Base-by-base conservation (phyloP, 1,140 invertebrate species). In the Glossosoma conforme region DNA sequence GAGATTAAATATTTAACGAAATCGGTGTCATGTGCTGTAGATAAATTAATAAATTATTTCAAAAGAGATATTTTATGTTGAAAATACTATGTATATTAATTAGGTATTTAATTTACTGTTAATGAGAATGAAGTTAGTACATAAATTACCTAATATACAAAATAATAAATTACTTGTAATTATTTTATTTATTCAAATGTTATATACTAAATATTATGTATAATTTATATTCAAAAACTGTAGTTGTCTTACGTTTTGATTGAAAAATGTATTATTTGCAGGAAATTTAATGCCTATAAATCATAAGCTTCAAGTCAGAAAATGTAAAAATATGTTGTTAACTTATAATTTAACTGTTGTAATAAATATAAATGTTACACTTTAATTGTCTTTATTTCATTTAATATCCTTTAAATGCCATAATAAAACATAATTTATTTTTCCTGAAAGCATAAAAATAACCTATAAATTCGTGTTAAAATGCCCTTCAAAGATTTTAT, bases 331-430 rank as follows among this genome's bases (percentile, higher is more conserved):
- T 17, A 30, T 44, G 25, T 32, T 30, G 30, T 44, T 32, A 30
- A 44, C 42, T 44, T 24, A 44, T 44, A 44, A 32, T 15, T 32
- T 44, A 18, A 20, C 33, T 44, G 25, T 44, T 18, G 20, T 17
- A 44, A 44, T 44, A 44, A 44, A 44, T 44, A 44, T 44, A 44
- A 44, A 44, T 44, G 42, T 44, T 44, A 44, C 20, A 30, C 33
- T 44, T 13, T 19, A 6, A 4, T 5, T 1, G 17, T 44, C 28
- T 44, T 30, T 24, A 30, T 44, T 44, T 44, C n/a, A n/a, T n/a
- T 17, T 19, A 4, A 9, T 18, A 18, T 19, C 10, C 4, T n/a
- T 15, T 17, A 10, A 1, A 10, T 17, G n/a, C n/a, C 14, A 18
- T 17, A 44, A 2, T 3, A 44, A 15, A 17, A 17, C n/a, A 44